Base-by-base conservation (phyloP, 1,140 invertebrate species). In the Drosophila nigromelanica region DNA sequence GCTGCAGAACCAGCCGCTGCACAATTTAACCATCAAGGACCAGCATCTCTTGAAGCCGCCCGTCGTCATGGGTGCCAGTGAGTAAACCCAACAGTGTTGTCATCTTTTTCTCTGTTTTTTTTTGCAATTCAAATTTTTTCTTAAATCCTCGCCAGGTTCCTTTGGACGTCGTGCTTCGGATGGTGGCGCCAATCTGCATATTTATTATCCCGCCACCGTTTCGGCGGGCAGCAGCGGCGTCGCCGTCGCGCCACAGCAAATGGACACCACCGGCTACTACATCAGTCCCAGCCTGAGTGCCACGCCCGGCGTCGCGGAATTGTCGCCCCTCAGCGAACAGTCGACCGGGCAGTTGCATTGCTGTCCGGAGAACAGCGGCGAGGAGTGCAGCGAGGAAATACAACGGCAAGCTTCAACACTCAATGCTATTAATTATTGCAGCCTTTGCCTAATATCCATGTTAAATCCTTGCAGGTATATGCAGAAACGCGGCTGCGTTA, bases 121-220 rank as follows among this genome's bases (percentile, higher is more conserved):
- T 1, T 7, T 33, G 0, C 10, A 7, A 18, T 30, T 11, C 11
- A 14, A n/a, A 0, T 15, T 27, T 52, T 63, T 18, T 18, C 18
- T 18, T 15, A 1, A 80, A 90, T 24, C 40, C 1, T 39, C 6
- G 8, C 0, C 10, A 90, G 95, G 96, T 70, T 95, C 95, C 50
- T 97, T 98, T 93, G 97, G 97, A 43, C 94, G 98, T 58, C 94
- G 98, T 83, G 98, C 98, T 51, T 99, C 98, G 5, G 98, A 99
- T 93, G 98, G 98, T 78, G 98, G 98, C 55, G 98, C 98, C 43
- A 98, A 99, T 94, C 94, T 98, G 39, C 96, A 97, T 73, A 95
- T 96, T 80, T 95, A 94, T 80, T 96, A 95, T 91, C 95, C 95
- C 80, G 94, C 76, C 77, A 62, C 66, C 35, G 58, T 77, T 15